A percentile compares a stretch with the other conserved stretches of the same genome.
These are phyloP conservation scores for Nothobranchius kuhntae DNA, from an alignment of 2,113 vertebrate species.

Conservation along the genomic window DNA sequence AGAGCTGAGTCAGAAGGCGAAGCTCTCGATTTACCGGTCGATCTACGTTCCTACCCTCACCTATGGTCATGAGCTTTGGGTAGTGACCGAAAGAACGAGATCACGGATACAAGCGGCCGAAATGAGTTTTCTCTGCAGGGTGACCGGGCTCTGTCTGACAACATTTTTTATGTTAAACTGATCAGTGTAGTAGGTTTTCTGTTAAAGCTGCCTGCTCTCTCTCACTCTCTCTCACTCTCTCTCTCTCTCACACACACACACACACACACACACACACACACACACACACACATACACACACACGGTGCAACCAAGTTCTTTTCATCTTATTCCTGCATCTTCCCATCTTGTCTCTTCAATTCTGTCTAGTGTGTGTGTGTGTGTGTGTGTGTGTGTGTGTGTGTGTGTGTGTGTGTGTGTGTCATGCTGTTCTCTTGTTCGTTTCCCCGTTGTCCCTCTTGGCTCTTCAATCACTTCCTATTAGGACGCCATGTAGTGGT, in stretches of 20 bases:
- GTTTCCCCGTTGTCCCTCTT: constrained; percentile 52
- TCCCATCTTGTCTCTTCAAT: constrained; percentile 65
- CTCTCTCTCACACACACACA: constrained; percentile 2
- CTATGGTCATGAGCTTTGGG: too few relatives aligned
- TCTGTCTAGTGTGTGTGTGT: constrained; percentile 28
- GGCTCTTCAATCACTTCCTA: constrained; percentile 65
- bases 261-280: constrained; percentile 24
- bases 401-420: constrained; percentile 25
- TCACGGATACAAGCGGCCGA: too few relatives aligned
- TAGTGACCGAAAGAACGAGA: too few relatives aligned
- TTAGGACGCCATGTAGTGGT: constrained; percentile 28
- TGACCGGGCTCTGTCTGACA: too few relatives aligned
- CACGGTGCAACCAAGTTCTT: constrained; percentile 74
- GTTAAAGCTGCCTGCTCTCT: constrained; percentile 38
- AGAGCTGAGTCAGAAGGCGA: too few relatives aligned
- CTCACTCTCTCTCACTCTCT: too few relatives aligned
- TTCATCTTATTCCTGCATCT: constrained; percentile 68
- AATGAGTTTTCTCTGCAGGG: too few relatives aligned
- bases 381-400: constrained; percentile 14
- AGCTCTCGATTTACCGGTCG: too few relatives aligned
- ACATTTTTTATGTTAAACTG: constrained; percentile 18
- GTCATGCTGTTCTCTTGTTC: constrained; percentile 60
- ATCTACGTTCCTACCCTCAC: too few relatives aligned
- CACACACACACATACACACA: constrained; percentile 39
- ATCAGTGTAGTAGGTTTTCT: constrained; percentile 37